phyloP scores from a whole-genome alignment of 1,140 invertebrate species.

The Ditylenchus dipsaci region DNA sequence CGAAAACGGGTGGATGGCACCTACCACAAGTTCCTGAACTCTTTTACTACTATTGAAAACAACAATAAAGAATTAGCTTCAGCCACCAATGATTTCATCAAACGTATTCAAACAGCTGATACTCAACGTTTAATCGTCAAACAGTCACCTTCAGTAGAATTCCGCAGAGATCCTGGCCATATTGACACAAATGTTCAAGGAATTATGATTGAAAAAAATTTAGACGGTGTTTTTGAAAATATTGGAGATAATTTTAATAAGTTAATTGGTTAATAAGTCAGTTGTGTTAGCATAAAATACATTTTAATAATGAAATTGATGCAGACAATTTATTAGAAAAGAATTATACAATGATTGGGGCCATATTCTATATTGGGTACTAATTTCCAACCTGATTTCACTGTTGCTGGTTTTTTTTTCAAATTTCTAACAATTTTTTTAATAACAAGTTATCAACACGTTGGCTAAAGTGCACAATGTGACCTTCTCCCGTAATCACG shows the following conservation, averaged over 20 bases:
- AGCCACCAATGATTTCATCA: neutral
- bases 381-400: no score
- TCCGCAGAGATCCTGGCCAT: neutral
- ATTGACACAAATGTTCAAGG: neutral
- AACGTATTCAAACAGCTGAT: neutral
- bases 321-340: no score
- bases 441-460: no score
- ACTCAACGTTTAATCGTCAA: neutral
- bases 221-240: neutral
- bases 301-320: no score
- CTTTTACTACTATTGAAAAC: neutral
- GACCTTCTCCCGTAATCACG: no score
- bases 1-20: neutral
- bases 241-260: neutral
- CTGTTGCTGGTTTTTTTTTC: no score
- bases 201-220: neutral
- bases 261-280: neutral
- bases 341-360: no score
- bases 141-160: neutral
- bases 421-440: no score
- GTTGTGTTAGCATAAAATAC: no score
- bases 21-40: neutral
- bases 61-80: neutral
- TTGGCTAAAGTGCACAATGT: no score
- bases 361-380: no score